Conservation (phyloP, 2,113 vertebrate species). For the Cryptomyrus ogoouensis region DNA sequence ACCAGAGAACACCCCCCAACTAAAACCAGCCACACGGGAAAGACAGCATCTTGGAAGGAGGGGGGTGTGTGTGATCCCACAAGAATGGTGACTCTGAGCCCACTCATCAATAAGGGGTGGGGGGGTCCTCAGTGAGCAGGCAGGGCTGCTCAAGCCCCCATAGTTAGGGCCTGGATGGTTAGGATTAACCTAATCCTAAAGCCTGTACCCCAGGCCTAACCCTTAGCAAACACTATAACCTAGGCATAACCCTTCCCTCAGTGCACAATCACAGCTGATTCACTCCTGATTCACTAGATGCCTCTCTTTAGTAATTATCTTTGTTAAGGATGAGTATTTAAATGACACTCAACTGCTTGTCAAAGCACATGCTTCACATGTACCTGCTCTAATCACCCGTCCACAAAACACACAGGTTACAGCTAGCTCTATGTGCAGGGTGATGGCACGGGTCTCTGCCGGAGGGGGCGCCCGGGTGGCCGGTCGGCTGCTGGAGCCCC, state of each 20-base stretch:
- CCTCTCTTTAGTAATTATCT: not conserved
- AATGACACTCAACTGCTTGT: not conserved
- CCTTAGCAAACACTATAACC: not conserved
- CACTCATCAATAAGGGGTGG: not conserved
- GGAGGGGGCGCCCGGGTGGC: not conserved
- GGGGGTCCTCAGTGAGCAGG: too few species aligned
- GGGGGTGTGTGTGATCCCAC: not conserved
- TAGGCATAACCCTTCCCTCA: not conserved
- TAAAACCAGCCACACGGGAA: not conserved
- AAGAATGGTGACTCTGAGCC: not conserved
- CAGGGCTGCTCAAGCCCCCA: not conserved
- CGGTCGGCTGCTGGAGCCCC: not conserved
- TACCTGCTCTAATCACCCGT: not conserved
- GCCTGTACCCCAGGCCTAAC: not conserved
- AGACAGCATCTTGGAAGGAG: not conserved
- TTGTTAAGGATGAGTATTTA: not conserved
- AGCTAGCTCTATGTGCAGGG: not conserved
- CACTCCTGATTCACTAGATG: not conserved
- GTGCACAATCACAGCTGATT: not conserved
- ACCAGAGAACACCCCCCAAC: not conserved
- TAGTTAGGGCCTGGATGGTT: not conserved
- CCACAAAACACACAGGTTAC: not conserved
- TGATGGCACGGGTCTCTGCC: not conserved
- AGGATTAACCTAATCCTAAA: not conserved
- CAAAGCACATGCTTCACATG: not conserved